These are phyloP conservation scores for Hydrochoerus hydrochaeris DNA, from an alignment of 2,113 vertebrate species.

Conservation along the genomic window DNA sequence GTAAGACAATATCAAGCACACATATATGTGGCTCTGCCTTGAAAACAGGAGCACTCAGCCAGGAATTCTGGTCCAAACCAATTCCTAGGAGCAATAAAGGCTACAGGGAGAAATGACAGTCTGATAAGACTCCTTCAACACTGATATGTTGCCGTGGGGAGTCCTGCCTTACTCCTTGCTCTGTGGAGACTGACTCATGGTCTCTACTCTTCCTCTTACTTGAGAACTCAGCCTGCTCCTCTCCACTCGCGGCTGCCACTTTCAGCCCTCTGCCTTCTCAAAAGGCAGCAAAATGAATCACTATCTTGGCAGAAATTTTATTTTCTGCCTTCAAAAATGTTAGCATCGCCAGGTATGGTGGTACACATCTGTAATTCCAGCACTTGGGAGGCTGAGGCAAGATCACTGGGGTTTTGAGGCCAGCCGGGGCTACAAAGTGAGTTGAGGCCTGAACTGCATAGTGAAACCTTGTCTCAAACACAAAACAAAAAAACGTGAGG, in stretches of 20 bases:
- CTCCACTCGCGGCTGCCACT: neutral
- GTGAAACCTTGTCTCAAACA: neutral
- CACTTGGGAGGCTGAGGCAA: neutral
- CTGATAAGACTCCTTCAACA: neutral
- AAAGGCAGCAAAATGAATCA: neutral
- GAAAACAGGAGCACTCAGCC: neutral
- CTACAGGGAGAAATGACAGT: neutral
- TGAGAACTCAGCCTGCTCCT: neutral
- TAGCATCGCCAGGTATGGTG: neutral
- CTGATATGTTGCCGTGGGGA: rapidly evolving
- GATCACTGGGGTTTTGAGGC: neutral
- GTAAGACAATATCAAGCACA: neutral
- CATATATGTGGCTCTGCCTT: neutral
- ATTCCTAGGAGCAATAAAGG: neutral
- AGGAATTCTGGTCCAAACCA: neutral
- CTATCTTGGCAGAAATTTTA: neutral
- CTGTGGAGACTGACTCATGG: neutral
- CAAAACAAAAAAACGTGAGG: neutral
- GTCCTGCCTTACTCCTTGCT: neutral
- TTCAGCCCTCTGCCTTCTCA: neutral
- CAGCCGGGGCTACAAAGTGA: neutral
- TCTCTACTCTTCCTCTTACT: neutral
- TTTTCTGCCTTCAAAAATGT: neutral
- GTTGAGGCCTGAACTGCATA: neutral
- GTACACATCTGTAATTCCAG: neutral